Percentiles rank a stretch among this genome's conserved stretches.
phyloP scores from a whole-genome alignment of 2,888 invertebrate species.

The Steinernema scapterisci region DNA sequence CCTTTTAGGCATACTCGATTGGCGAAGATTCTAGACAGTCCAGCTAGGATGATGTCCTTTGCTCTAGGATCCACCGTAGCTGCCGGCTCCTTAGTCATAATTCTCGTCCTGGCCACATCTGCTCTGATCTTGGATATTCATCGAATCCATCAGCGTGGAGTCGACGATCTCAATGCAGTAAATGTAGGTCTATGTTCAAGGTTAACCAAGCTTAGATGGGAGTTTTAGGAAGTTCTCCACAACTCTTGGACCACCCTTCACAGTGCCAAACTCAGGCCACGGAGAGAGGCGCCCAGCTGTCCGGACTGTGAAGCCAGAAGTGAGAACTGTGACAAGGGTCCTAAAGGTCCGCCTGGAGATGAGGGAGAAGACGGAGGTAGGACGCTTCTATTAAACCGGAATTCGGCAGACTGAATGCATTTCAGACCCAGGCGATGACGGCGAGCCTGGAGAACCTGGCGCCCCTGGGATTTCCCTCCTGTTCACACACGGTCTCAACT shows the following conservation, averaged over 20 bases:
- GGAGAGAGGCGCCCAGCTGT: neutral
- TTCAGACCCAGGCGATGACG: constrained; percentile 19
- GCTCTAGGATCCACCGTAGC: neutral
- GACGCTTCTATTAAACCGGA: too few relatives aligned
- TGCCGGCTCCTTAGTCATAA: neutral
- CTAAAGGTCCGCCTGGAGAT: constrained; percentile 2
- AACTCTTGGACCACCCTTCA: neutral
- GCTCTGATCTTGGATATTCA: neutral
- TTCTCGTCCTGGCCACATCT: neutral
- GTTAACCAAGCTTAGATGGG: neutral
- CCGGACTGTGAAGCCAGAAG: neutral
- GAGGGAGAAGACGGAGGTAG: neutral
- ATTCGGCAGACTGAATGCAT: too few relatives aligned
- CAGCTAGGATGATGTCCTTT: neutral
- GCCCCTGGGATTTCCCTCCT: constrained; percentile 26
- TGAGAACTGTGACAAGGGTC: neutral
- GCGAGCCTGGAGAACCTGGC: constrained; percentile 27
- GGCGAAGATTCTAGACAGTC: too few relatives aligned
- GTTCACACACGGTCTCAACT: neutral
- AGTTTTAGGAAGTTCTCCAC: neutral
- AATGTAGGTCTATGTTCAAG: too few relatives aligned
- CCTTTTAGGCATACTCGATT: too few relatives aligned
- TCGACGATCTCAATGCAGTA: neutral
- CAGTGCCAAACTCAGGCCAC: neutral
- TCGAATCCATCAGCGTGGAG: neutral